Evolutionary conservation across 2,888 invertebrate species (phyloP).

Genomic region (Bellardia bayeri): DNA sequence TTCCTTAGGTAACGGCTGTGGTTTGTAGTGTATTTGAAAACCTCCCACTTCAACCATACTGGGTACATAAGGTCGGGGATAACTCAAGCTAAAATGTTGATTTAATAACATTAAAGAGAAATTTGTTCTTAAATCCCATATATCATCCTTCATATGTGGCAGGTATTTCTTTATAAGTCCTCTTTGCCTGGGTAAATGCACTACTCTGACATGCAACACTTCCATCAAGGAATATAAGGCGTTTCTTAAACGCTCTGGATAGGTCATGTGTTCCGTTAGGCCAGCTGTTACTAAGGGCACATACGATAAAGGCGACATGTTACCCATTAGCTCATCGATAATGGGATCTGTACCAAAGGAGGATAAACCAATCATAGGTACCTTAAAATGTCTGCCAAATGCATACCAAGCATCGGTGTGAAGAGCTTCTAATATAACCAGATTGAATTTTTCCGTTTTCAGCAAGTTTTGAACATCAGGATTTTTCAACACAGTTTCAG

Average conservation of each 20-base stretch:
- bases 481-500: constrained; percentile 63
- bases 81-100: constrained; percentile 80
- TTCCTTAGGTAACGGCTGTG: constrained; percentile 79
- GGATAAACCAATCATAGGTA: constrained; percentile 77
- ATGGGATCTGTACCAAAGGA: constrained; percentile 75
- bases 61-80: constrained; percentile 80
- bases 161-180: constrained; percentile 72
- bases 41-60: constrained; percentile 83
- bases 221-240: constrained; percentile 70
- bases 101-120: constrained; percentile 80
- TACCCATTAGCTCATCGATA: constrained; percentile 76
- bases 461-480: constrained; percentile 74
- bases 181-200: constrained; percentile 33
- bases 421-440: constrained; percentile 81
- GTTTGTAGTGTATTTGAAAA: constrained; percentile 79
- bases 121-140: constrained; percentile 76
- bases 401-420: constrained; percentile 81
- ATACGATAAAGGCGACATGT: constrained; percentile 80
- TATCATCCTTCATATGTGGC: constrained; percentile 75
- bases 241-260: constrained; percentile 80
- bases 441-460: constrained; percentile 79
- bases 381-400: constrained; percentile 79
- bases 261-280: constrained; percentile 81
- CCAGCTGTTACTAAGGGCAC: constrained; percentile 77
- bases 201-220: constrained; percentile 36